Base-by-base conservation (phyloP, 2,113 vertebrate genomes). In the Acinonyx jubatus region DNA sequence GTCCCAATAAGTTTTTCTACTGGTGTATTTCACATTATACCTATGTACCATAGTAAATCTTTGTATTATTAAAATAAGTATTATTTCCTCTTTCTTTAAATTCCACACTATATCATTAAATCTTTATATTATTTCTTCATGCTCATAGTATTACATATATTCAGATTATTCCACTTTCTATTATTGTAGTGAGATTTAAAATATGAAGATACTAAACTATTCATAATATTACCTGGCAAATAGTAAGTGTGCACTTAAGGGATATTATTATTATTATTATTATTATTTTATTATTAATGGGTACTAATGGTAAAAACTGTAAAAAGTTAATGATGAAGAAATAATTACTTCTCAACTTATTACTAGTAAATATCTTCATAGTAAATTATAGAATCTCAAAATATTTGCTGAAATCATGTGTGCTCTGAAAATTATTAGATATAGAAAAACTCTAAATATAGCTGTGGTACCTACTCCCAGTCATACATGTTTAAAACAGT, bases 401-500 rank as follows among this genome's bases (percentile, higher is more conserved):
- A 81, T 68, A 41, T 45, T 76, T 71, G 27, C 45, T 78, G 19
- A 65, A 73, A 2, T 3, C 36, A 21, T 9, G 2, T 10, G 23
- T 52, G 23, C 36, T 85, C 69, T 81, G 45, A 41, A 27, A 13
- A 68, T 31, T 16, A 41, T 7, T n/a, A 11, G 31, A 48, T 48
- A 50, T 5, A 63, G 36, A 45, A 55, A 21, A 88, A 45, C 18
- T 45, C 23, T 52, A 74, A 66, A 52, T 85, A 74, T n/a, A 81
- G 0, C 10, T 13, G 2, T 45, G 9, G 1, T 18, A 41, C 0
- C 23, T 66, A 41, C 2, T 82, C 7, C 3, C 19, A 78, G 55
- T 81, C 4, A 96, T 25, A 48, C 7, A 80, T 33, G 1, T 48
- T 74, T 96, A 48, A 63, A 82, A 33, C 2, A 69, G 29, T 65